phyloP scores from a whole-genome alignment of 2,888 invertebrate species.

The Cryptocephalus primarius region DNA sequence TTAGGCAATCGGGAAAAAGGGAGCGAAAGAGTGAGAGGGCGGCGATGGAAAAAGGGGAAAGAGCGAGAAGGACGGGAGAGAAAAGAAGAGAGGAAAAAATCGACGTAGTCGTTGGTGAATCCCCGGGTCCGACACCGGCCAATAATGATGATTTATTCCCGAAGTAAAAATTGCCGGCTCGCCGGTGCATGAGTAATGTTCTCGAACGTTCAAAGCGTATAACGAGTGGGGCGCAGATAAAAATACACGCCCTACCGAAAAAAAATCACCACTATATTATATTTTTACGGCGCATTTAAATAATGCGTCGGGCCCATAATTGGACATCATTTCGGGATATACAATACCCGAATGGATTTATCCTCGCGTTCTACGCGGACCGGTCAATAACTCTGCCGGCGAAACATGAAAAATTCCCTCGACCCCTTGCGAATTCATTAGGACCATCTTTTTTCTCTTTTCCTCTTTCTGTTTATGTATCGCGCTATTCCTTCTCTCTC shows the following conservation, averaged over 20 bases:
- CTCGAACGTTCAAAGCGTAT: conserved; percentile 35
- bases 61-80: background rate
- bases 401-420: no score
- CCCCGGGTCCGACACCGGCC: conserved; percentile 32
- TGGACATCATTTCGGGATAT: conserved; percentile 21
- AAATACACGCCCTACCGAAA: conserved; percentile 26
- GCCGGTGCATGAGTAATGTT: conserved; percentile 45
- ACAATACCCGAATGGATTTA: conserved; percentile 10
- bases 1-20: background rate
- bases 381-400: background rate
- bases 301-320: conserved; percentile 21
- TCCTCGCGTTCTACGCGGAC: background rate
- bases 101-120: conserved; percentile 9
- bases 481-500: no score
- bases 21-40: background rate
- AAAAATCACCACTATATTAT: conserved; percentile 33
- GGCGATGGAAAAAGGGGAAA: background rate
- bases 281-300: conserved; percentile 33
- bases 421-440: conserved; percentile 8
- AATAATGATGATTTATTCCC: conserved; percentile 51
- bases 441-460: conserved; percentile 14
- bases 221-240: conserved; percentile 32
- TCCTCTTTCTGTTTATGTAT: no score
- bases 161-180: conserved; percentile 44
- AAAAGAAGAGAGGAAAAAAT: conserved; percentile 9